Conservation (phyloP, 2,113 vertebrate genomes). For the Hoplias malabaricus region DNA sequence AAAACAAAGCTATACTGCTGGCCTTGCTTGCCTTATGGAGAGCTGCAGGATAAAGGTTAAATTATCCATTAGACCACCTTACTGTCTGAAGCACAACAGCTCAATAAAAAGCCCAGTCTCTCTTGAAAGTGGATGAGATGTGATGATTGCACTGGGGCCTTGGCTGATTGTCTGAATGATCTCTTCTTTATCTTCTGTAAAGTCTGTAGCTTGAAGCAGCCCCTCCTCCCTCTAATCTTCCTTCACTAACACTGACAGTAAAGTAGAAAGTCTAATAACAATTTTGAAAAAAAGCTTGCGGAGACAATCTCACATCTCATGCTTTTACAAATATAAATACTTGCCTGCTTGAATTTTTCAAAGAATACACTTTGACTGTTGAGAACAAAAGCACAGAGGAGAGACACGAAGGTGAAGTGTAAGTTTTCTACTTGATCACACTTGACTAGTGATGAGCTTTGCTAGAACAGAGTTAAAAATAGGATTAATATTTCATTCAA, state of each 20-base stretch:
- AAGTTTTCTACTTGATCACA: neutral
- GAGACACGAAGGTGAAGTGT: neutral
- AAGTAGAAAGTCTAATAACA: neutral
- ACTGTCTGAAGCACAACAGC: constrained; percentile 69
- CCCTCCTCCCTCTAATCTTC: constrained; percentile 35
- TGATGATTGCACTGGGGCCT: constrained; percentile 68
- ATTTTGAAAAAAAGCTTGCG: neutral
- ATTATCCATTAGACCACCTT: constrained; percentile 44
- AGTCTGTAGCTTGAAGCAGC: constrained; percentile 56
- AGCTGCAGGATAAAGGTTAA: constrained; percentile 52
- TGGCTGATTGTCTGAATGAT: constrained; percentile 76
- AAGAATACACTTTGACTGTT: neutral
- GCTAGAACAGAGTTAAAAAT: neutral
- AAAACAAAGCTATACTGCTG: neutral
- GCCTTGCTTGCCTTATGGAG: neutral
- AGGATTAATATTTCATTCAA: neutral
- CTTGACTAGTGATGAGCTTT: neutral
- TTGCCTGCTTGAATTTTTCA: neutral
- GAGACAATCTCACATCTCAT: neutral
- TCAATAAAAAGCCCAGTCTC: constrained; percentile 73
- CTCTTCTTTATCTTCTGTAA: constrained; percentile 71
- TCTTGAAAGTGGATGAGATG: constrained; percentile 76
- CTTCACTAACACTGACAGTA: constrained; percentile 29
- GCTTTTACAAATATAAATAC: neutral
- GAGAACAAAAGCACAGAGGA: neutral